phyloP scores from a whole-genome alignment of 1,140 invertebrate genomes.

The Pachypsylla venusta region DNA sequence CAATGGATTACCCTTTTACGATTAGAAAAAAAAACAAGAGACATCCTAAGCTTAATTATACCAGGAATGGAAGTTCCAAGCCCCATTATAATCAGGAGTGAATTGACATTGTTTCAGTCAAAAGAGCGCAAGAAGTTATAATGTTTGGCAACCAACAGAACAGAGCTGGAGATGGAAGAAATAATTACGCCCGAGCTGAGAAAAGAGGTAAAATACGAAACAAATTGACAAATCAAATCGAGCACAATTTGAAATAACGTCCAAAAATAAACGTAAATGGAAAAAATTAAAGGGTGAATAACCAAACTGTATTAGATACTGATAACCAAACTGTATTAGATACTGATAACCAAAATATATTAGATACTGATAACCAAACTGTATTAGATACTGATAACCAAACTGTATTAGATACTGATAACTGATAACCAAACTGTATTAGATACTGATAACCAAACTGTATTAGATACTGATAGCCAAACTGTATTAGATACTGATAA shows the following conservation, averaged over 20 bases:
- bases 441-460: no score
- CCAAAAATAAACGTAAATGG: background rate
- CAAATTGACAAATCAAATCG: background rate
- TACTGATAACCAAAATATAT: constrained; percentile 23
- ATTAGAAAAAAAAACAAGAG: no score
- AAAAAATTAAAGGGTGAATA: background rate
- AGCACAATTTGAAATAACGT: background rate
- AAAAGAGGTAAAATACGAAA: constrained; percentile 30
- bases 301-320: background rate
- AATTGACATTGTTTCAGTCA: constrained; percentile 26
- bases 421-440: no score
- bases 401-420: no score
- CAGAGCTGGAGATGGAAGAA: constrained; percentile 23
- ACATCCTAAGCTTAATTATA: no score
- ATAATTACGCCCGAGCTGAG: constrained; percentile 19
- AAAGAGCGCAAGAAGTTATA: constrained; percentile 32
- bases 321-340: constrained; percentile 11
- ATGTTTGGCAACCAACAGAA: constrained; percentile 36
- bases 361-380: constrained; percentile 30
- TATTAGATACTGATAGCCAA: no score
- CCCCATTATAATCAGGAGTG: no score
- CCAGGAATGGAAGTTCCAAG: no score
- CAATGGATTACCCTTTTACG: no score
- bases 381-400: no score
- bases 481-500: no score